Evolutionary conservation across 1,140 invertebrate genomes (phyloP).

Genomic region (Drosophila ambigua): DNA sequence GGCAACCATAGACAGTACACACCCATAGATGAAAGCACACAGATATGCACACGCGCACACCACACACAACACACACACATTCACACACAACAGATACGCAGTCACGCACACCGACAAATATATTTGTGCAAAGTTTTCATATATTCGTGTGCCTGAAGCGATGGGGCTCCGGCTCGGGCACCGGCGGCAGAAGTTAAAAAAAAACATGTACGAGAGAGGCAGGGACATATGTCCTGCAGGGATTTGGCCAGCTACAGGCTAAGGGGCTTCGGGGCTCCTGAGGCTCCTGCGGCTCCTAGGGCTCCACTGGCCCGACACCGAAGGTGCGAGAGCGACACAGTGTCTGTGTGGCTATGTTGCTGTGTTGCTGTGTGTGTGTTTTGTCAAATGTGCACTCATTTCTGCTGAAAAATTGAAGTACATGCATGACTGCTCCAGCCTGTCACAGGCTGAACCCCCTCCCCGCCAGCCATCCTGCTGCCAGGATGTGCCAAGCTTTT

Average conservation of each 20-base stretch:
- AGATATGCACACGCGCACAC: conserved; percentile 15
- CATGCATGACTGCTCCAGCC: conserved; percentile 75
- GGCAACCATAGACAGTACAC: conserved; percentile 46
- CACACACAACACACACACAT: conserved; percentile 24
- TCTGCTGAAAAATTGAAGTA: conserved; percentile 80
- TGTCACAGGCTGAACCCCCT: conserved; percentile 24
- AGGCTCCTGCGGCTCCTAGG: conserved; percentile 32
- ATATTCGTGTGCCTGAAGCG: conserved; percentile 60
- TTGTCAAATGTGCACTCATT: conserved; percentile 81
- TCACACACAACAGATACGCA: conserved; percentile 23
- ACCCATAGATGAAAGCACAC: conserved; percentile 33
- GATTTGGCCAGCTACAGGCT: conserved; percentile 24
- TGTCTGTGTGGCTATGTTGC: not conserved
- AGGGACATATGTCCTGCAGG: conserved; percentile 66
- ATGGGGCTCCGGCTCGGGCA: conserved; percentile 18
- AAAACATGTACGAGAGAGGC: not conserved
- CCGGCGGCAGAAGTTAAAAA: too few species aligned
- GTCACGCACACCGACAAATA: conserved; percentile 31
- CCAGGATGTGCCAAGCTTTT: conserved; percentile 48
- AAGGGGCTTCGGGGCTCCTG: conserved; percentile 19
- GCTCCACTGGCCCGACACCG: conserved; percentile 30
- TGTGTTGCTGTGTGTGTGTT: conserved; percentile 42
- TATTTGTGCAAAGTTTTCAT: conserved; percentile 70
- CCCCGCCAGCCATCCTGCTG: not conserved
- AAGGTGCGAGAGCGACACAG: conserved; percentile 40